Evolutionary conservation across 2,888 invertebrate species (phyloP), one percentile per base, ranked within the genome.

Genomic region (Peribatodes rhomboidaria): DNA sequence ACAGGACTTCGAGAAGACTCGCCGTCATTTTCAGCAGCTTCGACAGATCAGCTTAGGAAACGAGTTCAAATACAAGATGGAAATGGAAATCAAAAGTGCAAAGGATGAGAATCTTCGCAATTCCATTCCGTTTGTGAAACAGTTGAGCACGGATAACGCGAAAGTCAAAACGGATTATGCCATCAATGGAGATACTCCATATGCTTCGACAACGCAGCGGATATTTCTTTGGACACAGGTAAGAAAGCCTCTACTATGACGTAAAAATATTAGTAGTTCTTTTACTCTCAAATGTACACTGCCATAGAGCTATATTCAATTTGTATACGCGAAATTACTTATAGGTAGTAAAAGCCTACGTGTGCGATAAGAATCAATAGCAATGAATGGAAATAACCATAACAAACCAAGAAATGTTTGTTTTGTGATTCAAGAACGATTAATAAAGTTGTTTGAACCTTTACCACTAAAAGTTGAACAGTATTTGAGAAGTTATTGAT

Each of bases 61-160:
- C 84, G 94, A 94, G 72, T 95, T 94, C 74, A 95, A 94, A 87
- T 93, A 93, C 85, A 94, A 93, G 77, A 93, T 94, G 92, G 95
- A 95, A 84, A 95, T 95, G 95, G 95, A 95, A 83, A 95, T 94
- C 57, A 95, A 94, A 81, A 89, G 87, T 71, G 94, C 94, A 33
- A 94, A 94, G 72, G 94, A 94, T 58, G 95, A 94, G 76, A 95
- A 95, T 79, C 80, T 95, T 62, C 90, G 95, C 20, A 94, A 92
- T 77, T 92, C 94, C n/a, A 90, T 95, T 70, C 95, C 95, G 33
- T 95, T 92, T 74, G 94, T 95, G 0, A 90, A 95, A 74, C 95
- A 95, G 82, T 86, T 95, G 63, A 95, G 95, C 66, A 92, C 90
- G 68, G 95, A 95, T 74, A 89, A 85, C 69, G 94, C 90, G 68